Percentiles rank a stretch among this genome's conserved stretches.
phyloP scores from a whole-genome alignment of 2,113 vertebrate species.

The Fukomys damarensis region DNA sequence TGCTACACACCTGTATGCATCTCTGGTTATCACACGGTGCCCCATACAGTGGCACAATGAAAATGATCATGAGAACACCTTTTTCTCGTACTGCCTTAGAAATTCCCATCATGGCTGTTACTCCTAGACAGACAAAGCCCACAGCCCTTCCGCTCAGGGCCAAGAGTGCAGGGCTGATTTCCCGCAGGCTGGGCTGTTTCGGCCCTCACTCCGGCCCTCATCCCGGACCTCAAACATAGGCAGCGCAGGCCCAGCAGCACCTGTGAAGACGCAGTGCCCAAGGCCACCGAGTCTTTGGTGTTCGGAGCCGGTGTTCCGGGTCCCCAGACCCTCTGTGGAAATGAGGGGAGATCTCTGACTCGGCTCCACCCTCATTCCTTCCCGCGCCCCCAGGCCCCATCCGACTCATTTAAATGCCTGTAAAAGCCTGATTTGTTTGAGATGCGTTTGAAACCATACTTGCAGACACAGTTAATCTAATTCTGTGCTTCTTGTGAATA shows the following conservation, averaged over 20 bases:
- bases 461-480: conserved; percentile 64
- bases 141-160: neutral
- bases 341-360: neutral
- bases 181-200: neutral
- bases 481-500: conserved; percentile 62
- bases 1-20: neutral
- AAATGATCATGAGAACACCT: neutral
- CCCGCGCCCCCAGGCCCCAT: neutral
- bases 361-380: neutral
- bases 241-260: neutral
- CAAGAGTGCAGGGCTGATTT: neutral
- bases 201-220: neutral
- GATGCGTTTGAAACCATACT: conserved; percentile 50
- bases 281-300: neutral
- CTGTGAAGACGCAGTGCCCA: neutral
- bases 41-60: neutral
- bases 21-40: neutral
- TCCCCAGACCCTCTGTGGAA: neutral
- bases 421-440: conserved; percentile 56
- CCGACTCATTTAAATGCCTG: conserved; percentile 37
- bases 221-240: neutral
- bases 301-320: neutral
- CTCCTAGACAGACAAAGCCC: conserved; percentile 18
- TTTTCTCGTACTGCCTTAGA: neutral
- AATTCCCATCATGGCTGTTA: neutral